Conservation (phyloP, 2,888 invertebrate genomes). For the Drosophila emarginata region DNA sequence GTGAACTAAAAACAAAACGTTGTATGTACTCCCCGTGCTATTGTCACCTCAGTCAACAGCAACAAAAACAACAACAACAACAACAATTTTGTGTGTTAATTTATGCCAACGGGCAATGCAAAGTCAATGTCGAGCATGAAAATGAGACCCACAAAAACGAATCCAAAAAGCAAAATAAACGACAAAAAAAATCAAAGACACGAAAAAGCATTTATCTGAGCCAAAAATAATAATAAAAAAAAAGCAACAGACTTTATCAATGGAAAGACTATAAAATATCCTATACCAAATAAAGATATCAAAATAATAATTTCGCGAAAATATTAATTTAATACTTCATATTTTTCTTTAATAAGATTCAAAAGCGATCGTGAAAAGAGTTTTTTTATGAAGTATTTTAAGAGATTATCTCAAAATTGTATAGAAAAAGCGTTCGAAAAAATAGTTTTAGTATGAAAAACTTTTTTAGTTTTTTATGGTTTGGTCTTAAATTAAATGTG, state of each 20-base stretch:
- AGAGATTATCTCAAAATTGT: too few species aligned
- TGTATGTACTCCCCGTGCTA: constrained; percentile 31
- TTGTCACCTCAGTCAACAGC: constrained; percentile 34
- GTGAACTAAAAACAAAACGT: constrained; percentile 59
- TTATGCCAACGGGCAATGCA: constrained; percentile 67
- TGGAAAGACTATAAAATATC: not conserved
- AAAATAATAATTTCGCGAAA: too few species aligned
- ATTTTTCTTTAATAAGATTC: too few species aligned
- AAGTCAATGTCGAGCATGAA: constrained; percentile 68
- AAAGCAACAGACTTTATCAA: not conserved
- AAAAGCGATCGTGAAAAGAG: too few species aligned
- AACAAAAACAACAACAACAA: constrained; percentile 9
- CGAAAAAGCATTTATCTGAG: constrained; percentile 54
- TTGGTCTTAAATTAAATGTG: too few species aligned
- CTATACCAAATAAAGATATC: not conserved
- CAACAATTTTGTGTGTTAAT: constrained; percentile 57
- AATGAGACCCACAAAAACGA: constrained; percentile 36
- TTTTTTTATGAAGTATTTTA: too few species aligned
- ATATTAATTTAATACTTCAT: too few species aligned
- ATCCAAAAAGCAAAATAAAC: constrained; percentile 1
- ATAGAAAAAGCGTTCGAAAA: too few species aligned
- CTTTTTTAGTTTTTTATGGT: too few species aligned
- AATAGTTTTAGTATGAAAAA: too few species aligned
- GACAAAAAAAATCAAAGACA: constrained; percentile 41
- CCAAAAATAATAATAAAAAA: not conserved